Base-by-base conservation (phyloP, 1,140 invertebrate species). In the Diuraphis noxia region DNA sequence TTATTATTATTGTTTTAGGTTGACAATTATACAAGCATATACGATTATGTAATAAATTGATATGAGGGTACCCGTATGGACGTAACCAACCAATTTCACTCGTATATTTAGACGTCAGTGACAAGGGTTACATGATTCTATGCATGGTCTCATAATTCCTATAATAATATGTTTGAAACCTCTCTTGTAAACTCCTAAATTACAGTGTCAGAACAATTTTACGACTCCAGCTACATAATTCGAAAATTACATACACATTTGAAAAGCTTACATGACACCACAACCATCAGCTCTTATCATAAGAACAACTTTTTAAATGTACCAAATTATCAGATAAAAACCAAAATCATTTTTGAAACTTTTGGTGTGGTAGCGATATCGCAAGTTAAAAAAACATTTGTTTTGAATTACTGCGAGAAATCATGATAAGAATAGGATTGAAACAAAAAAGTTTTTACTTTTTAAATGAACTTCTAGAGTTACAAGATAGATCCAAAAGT, bases 141-240 rank as follows among this genome's bases (percentile, higher is more conserved):
- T 41, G 25, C n/a, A n/a, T n/a, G 23, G 25, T 30, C 25, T 21
- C 40, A 84, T 84, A 43, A 84, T 84, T 41, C n/a, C n/a, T n/a
- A n/a, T n/a, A n/a, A 84, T 84, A 84, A 43, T 84, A 84, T 43
- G n/a, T 84, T 84, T 84, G 38, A 84, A 84, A 84, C 40, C 23
- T 43, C 40, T 43, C 25, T 13, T n/a, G 40, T 23, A 43, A 40
- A 84, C 40, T n/a, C 38, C 10, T 84, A 84, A 43, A 84, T 84
- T n/a, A 43, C 40, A n/a, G 30, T 40, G 81, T n/a, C 40, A 43
- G 40, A 84, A 84, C 81, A 40, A 84, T 84, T 41, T 84, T 84
- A 84, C 25, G 30, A 43, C 40, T 84, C 13, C 10, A n/a, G 23
- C 40, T 43, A 40, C 13, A n/a, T 17, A 40, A 21, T 43, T 84